A percentile compares a stretch with the other conserved stretches of the same genome.
phyloP scores from a whole-genome alignment of 2,113 vertebrate genomes.

The Python bivittatus region DNA sequence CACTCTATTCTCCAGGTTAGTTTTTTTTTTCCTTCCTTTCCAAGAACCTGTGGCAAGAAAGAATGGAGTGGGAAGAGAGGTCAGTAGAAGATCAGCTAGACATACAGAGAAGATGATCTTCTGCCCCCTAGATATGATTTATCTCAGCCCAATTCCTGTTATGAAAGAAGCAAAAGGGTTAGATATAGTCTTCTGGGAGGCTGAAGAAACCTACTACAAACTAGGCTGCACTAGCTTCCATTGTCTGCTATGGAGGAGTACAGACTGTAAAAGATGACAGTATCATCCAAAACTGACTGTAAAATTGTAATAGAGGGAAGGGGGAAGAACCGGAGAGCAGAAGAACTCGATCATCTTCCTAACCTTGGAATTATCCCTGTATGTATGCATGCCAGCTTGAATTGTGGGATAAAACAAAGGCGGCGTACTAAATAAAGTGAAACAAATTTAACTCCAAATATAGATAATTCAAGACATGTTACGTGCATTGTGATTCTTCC shows the following conservation, averaged over 20 bases:
- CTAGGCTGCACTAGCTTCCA: neutral
- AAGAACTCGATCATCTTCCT: neutral
- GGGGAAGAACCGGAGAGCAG: neutral
- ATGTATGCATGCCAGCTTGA: neutral
- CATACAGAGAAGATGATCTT: neutral
- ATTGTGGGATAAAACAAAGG: neutral
- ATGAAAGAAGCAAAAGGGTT: neutral
- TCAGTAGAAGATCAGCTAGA: neutral
- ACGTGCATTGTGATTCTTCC: neutral
- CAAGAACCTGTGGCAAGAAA: neutral
- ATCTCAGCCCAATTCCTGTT: neutral
- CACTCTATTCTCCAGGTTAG: neutral
- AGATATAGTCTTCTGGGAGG: neutral
- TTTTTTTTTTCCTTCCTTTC: neutral
- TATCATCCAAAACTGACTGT: neutral
- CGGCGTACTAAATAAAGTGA: neutral
- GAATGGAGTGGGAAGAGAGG: neutral
- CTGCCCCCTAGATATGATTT: neutral
- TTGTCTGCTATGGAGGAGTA: neutral
- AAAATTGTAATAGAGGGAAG: neutral
- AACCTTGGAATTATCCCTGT: neutral
- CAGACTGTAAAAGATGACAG: neutral
- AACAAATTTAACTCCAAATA: neutral
- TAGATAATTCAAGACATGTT: neutral
- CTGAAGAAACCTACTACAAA: neutral